Base-by-base conservation (phyloP, 2,797 vertebrate species). In the Diplodus puntazzo region DNA sequence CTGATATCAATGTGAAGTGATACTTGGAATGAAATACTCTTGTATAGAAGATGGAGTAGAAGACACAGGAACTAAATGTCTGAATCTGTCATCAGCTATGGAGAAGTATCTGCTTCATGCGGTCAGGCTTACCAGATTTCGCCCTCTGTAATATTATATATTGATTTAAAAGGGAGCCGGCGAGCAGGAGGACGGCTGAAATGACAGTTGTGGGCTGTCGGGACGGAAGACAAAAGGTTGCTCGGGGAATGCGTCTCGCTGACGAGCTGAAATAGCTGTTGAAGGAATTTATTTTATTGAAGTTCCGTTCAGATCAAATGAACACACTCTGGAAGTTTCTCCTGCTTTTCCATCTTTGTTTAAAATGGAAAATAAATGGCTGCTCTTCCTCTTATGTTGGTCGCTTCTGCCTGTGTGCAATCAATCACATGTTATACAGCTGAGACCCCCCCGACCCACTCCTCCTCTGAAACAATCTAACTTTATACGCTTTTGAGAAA, bases 91-190 rank as follows among this genome's bases (percentile, higher is more conserved):
- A 72, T 80, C 55, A 39, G 73, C 75, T 66, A 11, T 11, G 21
- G 70, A 77, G 81, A 80, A 87, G 74, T 77, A 85, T 84, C 83
- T 77, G 75, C 83, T 80, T 88, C 84, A 87, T 87, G 87, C 75
- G 79, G 76, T 80, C 79, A 75, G 82, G 82, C 85, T 73, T 77
- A 71, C 80, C 69, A 78, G 68, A 84, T 90, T 89, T 88, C 79
- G 61, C 86, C 93, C 92, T 88, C 82, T 90, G 93, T 94, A 93
- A 94, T 93, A 86, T 92, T 93, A 94, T 93, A 93, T 94, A 94
- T 91, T 93, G 92, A 93, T 93, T 91, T 94, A 92, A 95, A 84
- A 77, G 77, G 78, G 85, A 88, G 84, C 67, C 25, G 66, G 68
- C 43, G 59, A 65, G 80, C 82, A 75, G 46, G 59, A 65, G 80